These are phyloP conservation scores for Leptodactylus fuscus DNA, from an alignment of 2,113 vertebrate genomes.

Conservation along the genomic window DNA sequence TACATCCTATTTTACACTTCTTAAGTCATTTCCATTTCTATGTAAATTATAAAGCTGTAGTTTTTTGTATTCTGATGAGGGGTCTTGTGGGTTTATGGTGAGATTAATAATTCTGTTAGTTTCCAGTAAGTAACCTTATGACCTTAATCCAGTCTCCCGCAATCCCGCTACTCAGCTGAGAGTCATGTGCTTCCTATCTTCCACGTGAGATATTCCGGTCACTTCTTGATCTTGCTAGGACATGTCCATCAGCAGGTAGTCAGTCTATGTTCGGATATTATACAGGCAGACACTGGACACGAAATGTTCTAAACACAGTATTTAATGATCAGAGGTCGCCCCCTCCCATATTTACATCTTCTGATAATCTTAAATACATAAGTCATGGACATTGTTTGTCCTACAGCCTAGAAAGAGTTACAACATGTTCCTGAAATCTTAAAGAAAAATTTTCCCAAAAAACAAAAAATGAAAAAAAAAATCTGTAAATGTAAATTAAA, in stretches of 20 bases:
- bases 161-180: background rate
- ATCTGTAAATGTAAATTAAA: background rate
- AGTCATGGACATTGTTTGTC: background rate
- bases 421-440: background rate
- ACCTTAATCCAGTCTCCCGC: background rate
- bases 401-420: constrained; percentile 26
- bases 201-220: too few relatives aligned
- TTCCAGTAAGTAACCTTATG: background rate
- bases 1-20: too few relatives aligned
- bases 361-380: constrained; percentile 18
- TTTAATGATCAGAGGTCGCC: background rate
- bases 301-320: background rate
- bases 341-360: background rate
- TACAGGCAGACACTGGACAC: background rate
- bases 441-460: background rate
- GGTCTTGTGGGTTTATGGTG: too few relatives aligned
- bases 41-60: too few relatives aligned
- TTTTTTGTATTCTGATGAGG: too few relatives aligned
- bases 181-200: background rate
- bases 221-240: background rate
- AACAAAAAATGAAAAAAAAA: background rate
- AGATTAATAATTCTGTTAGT: too few relatives aligned
- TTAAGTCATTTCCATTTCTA: too few relatives aligned
- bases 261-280: background rate
- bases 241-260: background rate